Conservation (phyloP, 2,113 vertebrate genomes). For the Myotis yumanensis region DNA sequence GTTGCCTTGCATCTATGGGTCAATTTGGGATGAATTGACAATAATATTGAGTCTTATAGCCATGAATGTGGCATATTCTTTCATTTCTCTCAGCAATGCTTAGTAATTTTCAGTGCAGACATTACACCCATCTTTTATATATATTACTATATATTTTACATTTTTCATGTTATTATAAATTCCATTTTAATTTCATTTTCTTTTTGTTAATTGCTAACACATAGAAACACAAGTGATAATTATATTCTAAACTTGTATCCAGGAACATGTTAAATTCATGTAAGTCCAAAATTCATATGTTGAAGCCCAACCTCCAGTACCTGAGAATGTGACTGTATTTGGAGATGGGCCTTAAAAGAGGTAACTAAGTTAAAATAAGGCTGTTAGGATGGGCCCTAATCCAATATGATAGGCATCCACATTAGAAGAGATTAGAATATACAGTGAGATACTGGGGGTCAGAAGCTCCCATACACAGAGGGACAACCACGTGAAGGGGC, state of each 20-base stretch:
- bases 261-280: neutral
- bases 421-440: neutral
- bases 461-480: neutral
- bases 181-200: neutral
- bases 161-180: neutral
- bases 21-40: neutral
- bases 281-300: neutral
- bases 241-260: neutral
- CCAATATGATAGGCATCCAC: neutral
- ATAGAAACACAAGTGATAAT: neutral
- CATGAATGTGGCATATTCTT: neutral
- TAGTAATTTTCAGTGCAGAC: neutral
- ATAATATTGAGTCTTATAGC: neutral
- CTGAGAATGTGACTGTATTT: neutral
- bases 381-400: no score
- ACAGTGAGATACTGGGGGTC: neutral
- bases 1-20: no score
- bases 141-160: neutral
- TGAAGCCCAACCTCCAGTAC: neutral
- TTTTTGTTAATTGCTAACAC: neutral
- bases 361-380: neutral
- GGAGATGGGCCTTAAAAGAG: neutral
- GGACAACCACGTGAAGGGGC: no score
- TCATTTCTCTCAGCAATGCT: neutral
- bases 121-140: neutral